phyloP scores from a whole-genome alignment of 2,113 vertebrate genomes.

The Ramphastos sulfuratus region DNA sequence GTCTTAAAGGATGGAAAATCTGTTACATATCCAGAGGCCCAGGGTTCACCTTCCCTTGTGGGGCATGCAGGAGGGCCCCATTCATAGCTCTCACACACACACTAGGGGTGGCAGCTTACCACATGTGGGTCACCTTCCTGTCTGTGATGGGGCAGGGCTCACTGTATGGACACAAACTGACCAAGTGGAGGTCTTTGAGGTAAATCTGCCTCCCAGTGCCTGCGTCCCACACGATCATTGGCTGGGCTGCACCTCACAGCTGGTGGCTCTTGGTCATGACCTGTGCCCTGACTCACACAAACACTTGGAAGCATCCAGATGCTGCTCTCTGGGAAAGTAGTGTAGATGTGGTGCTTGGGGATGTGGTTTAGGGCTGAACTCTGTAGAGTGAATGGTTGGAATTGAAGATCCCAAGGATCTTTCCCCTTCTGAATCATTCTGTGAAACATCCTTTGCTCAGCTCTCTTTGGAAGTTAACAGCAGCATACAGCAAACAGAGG shows the following conservation, averaged over 20 bases:
- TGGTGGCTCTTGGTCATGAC: not conserved
- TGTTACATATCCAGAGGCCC: not conserved
- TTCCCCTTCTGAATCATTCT: too few relatives aligned
- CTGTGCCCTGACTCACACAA: not conserved
- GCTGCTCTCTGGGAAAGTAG: not conserved
- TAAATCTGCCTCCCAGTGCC: not conserved
- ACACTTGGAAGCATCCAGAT: not conserved
- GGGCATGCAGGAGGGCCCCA: not conserved
- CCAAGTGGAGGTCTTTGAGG: not conserved
- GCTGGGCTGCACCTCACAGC: not conserved
- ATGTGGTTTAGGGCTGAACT: too few relatives aligned
- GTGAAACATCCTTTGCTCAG: not conserved
- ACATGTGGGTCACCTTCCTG: not conserved
- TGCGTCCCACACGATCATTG: rapidly evolving
- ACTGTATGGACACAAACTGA: not conserved
- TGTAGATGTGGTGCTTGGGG: too few relatives aligned
- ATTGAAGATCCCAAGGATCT: too few relatives aligned
- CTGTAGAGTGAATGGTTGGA: too few relatives aligned
- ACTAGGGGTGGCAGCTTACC: not conserved
- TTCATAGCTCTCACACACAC: not conserved
- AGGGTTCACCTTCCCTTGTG: not conserved
- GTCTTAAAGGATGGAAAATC: not conserved
- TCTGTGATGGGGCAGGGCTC: not conserved
- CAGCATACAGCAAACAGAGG: not conserved
- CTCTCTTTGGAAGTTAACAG: not conserved